Percentiles rank a stretch among this genome's conserved stretches.
phyloP scores from a whole-genome alignment of 2,113 vertebrate species.

The Peromyscus maniculatus region DNA sequence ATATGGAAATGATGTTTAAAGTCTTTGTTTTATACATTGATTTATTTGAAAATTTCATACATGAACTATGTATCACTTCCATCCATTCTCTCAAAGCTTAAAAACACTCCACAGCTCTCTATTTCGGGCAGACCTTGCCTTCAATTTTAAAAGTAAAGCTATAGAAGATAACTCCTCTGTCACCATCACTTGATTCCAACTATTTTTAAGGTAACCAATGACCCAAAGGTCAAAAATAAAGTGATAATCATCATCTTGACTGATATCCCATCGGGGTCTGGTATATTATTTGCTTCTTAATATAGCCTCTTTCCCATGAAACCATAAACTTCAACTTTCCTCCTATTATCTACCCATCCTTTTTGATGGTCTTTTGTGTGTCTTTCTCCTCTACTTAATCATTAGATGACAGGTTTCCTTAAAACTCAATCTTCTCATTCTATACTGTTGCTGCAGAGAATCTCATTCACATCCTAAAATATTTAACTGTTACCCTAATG shows the following conservation, averaged over 20 bases:
- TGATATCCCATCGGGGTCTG: not conserved
- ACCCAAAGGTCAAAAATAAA: not conserved
- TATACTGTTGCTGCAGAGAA: not conserved
- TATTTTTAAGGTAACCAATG: not conserved
- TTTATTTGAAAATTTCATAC: not conserved
- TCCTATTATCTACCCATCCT: not conserved
- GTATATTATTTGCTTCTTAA: conserved; percentile 31
- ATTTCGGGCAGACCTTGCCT: not conserved
- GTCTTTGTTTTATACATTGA: not conserved
- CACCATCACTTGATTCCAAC: not conserved
- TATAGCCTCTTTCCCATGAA: not conserved
- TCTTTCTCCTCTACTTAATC: not conserved
- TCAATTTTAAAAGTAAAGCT: not conserved
- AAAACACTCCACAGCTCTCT: not conserved
- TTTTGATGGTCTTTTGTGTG: not conserved
- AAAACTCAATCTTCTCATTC: conserved; percentile 1
- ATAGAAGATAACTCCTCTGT: not conserved
- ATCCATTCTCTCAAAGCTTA: not conserved
- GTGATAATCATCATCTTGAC: not conserved
- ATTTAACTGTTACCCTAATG: not conserved
- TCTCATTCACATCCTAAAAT: not conserved
- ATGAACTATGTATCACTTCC: not conserved
- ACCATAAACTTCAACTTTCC: not conserved
- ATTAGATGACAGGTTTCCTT: conserved; percentile 9
- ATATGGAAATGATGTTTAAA: not conserved